Base-by-base conservation (phyloP, 2,797 vertebrate genomes). In the Pipistrellus nathusii region DNA sequence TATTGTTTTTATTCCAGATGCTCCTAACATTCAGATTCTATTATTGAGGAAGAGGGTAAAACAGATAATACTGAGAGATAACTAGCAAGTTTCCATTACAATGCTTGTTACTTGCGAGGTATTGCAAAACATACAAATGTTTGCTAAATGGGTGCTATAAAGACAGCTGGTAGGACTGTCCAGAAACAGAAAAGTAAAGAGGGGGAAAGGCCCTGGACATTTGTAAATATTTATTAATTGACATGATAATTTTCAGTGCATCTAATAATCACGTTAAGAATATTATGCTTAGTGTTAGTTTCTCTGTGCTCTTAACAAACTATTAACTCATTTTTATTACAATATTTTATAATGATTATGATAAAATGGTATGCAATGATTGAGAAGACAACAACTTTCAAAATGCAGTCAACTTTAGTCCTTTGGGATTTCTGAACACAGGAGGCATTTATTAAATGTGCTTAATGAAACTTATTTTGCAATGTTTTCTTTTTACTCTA, bases 391-490 rank as follows among this genome's bases (percentile, higher is more conserved):
- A 78, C 27, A 92, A 27, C 25, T 88, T 89, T 20, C 62, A 53
- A 68, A 88, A 85, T 78, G 30, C 15, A 88, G 62, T 57, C 21
- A 76, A 76, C 21, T 76, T 84, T 82, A 41, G 30, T 86, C 17
- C 82, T 85, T 92, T 10, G 62, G 68, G 23, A 87, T 91, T 93
- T 95, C 35, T 90, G 21, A 69, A 85, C 73, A 66, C 13, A 85
- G 27, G 12, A 88, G 38, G 32, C 17, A 90, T 80, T 90, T 68
- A 77, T 84, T 94, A 91, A 88, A 87, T 85, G 23, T 69, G 1
- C 27, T 88, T 76, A 21, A 62, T 72, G 38, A 95, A 85, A 90
- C 21, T 90, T 94, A 59, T n/a, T 83, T 95, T 66, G 76, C 10
- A 85, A 44, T 82, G 23, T 13, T 44, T 86, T 77, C 8, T 55